Percentiles rank a stretch among this genome's conserved stretches.
These are phyloP conservation scores for Pipra filicauda DNA, from an alignment of 2,113 vertebrate genomes.

Conservation along the genomic window DNA sequence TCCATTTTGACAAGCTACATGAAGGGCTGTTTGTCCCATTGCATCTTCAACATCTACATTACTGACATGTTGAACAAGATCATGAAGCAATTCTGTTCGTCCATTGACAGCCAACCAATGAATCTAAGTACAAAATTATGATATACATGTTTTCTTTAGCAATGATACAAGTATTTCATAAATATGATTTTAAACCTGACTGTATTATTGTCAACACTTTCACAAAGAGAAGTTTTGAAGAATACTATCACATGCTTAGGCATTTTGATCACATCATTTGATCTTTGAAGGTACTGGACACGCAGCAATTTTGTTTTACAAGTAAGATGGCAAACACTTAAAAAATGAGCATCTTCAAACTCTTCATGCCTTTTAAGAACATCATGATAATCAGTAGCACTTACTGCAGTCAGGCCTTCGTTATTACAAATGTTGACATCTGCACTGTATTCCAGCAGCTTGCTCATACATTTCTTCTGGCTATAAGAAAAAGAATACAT, in stretches of 20 bases:
- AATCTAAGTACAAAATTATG: slow-evolving; percentile 76
- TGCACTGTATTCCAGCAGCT: slow-evolving; percentile 92
- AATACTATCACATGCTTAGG: background rate
- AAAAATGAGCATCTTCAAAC: background rate
- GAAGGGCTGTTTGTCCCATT: slow-evolving; percentile 97
- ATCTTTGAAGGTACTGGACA: background rate
- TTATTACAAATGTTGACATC: slow-evolving; percentile 99
- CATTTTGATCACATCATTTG: background rate
- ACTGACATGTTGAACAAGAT: slow-evolving; percentile 94
- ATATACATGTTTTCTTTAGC: background rate
- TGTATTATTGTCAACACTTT: background rate
- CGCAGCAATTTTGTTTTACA: background rate
- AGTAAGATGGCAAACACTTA: background rate
- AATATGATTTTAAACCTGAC: background rate
- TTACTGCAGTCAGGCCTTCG: slow-evolving; percentile 97
- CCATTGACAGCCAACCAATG: slow-evolving; percentile 98
- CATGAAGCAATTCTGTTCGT: slow-evolving; percentile 93
- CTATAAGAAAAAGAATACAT: slow-evolving; percentile 72
- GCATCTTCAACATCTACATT: slow-evolving; percentile 98
- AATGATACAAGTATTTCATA: background rate
- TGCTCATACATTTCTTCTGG: slow-evolving; percentile 99
- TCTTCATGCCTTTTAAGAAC: background rate
- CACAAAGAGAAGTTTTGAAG: background rate
- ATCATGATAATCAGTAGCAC: slow-evolving; percentile 58
- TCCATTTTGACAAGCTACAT: slow-evolving; percentile 97